A percentile compares a stretch with the other conserved stretches of the same genome.
phyloP scores from a whole-genome alignment of 2,888 invertebrate species.

The Zele albiditarsus region DNA sequence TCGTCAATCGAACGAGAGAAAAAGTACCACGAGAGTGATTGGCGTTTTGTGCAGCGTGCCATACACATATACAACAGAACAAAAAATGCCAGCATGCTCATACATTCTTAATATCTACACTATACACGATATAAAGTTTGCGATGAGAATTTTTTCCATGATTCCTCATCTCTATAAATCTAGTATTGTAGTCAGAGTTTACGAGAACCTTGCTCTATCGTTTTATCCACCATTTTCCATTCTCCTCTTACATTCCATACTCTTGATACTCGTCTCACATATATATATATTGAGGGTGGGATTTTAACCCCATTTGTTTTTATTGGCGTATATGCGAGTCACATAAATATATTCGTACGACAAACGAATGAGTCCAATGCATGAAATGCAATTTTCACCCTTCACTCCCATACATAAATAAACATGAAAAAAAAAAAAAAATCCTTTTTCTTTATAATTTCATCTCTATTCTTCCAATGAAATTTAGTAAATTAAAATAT shows the following conservation, averaged over 20 bases:
- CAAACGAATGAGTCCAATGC: slow-evolving; percentile 37
- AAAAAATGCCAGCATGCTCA: background rate
- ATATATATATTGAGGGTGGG: slow-evolving; percentile 26
- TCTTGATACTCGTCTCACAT: slow-evolving; percentile 3
- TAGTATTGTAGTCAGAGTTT: slow-evolving; percentile 32
- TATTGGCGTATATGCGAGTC: slow-evolving; percentile 45
- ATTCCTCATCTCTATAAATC: slow-evolving; percentile 39
- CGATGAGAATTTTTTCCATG: slow-evolving; percentile 29
- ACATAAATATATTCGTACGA: slow-evolving; percentile 50
- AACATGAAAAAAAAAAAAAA: too few species aligned
- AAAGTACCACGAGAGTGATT: background rate
- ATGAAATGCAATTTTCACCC: slow-evolving; percentile 33
- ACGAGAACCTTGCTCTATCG: slow-evolving; percentile 13
- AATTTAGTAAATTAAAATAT: background rate
- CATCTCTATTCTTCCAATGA: background rate
- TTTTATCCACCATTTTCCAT: background rate
- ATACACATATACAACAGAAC: background rate
- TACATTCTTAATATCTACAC: slow-evolving; percentile 23
- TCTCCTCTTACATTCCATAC: slow-evolving; percentile 19
- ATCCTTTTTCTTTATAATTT: background rate
- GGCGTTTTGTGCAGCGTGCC: background rate
- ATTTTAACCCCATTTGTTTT: slow-evolving; percentile 46
- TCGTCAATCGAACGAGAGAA: background rate
- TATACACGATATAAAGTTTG: background rate
- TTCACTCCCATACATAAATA: background rate